phyloP scores from a whole-genome alignment of 2,113 vertebrate genomes.

The Hirundichthys speculiger region DNA sequence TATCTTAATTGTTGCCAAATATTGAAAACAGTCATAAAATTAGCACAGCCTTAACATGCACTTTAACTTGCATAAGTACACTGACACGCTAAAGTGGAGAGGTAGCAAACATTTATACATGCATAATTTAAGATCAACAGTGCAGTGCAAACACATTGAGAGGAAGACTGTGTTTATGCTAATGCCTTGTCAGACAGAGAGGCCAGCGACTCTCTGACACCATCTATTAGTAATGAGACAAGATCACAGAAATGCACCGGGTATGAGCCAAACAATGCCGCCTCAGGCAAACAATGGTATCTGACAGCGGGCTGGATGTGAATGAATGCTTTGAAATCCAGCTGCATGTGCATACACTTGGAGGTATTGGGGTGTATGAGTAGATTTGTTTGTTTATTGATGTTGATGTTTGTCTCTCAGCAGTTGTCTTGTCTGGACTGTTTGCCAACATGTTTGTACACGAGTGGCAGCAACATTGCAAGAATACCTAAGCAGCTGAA shows the following conservation, averaged over 20 bases:
- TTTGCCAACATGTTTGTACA: constrained; percentile 74
- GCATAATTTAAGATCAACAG: constrained; percentile 77
- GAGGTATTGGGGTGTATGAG: constrained; percentile 39
- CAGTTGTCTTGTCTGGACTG: constrained; percentile 67
- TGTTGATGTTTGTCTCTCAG: constrained; percentile 78
- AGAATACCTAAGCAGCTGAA: background rate
- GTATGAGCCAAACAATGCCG: constrained; percentile 62
- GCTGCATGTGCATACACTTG: constrained; percentile 24
- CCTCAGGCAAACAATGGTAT: constrained; percentile 44
- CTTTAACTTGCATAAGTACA: constrained; percentile 5
- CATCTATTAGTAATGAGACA: constrained; percentile 79
- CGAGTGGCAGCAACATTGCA: constrained; percentile 32
- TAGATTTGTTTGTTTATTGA: constrained; percentile 79
- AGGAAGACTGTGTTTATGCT: constrained; percentile 80
- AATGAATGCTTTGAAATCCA: constrained; percentile 51
- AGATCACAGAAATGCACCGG: constrained; percentile 51
- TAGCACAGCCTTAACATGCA: constrained; percentile 7
- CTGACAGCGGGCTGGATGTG: constrained; percentile 56
- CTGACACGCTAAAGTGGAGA: constrained; percentile 45
- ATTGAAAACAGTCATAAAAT: background rate
- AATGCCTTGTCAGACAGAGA: constrained; percentile 78
- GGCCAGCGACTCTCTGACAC: constrained; percentile 68
- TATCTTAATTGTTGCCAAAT: too few relatives aligned
- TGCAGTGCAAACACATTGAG: constrained; percentile 74
- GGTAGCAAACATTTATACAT: constrained; percentile 75